Evolutionary conservation across 2,888 invertebrate species (phyloP), one percentile per base, ranked within the genome.

Genomic region (Meteorus cinctellus): DNA sequence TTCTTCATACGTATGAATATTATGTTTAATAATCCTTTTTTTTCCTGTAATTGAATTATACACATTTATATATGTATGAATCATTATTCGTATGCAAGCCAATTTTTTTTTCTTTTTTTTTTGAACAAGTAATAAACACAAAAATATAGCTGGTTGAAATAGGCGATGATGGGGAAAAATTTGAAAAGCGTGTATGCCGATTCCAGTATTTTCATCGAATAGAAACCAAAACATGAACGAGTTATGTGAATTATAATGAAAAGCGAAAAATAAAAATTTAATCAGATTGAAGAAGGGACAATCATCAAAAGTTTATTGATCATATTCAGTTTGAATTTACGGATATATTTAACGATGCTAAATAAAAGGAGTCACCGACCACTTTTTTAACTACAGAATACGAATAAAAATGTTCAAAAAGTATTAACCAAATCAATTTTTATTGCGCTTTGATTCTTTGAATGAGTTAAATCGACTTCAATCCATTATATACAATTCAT

Each of bases 201-300:
- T 84, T 85, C 82, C 85, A 85, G 85, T 85, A 85, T 85, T 85
- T 84, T 80, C 84, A 84, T 82, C 84, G 83, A 79, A 83, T 85
- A 83, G 83, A 84, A 80, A 82, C 72, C 67, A 77, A 77, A 60
- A 60, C 5, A 55, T 4, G 55, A 55, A 19, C 41, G 41, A 41
- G 1, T 41, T 12, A 8, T 12, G 55, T 55, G 14, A 70, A 14
- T 41, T 41, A 27, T 65, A 60, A 60, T 51, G 41, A 75, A 51
- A 36, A 65, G 29, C 31, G 51, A 55, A 34, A 31, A 45, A 27
- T 14, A 14, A 34, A 63, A 5, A 5, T 31, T 34, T 16, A 34
- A 63, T 31, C 10, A 16, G n/a, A 34, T n/a, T 14, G 3, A 63
- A 31, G 10, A 31, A 63, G n/a, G 16, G 34, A n/a, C 31, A 51